Conservation (phyloP, 2,797 vertebrate species). For the Pelodytes ibericus region DNA sequence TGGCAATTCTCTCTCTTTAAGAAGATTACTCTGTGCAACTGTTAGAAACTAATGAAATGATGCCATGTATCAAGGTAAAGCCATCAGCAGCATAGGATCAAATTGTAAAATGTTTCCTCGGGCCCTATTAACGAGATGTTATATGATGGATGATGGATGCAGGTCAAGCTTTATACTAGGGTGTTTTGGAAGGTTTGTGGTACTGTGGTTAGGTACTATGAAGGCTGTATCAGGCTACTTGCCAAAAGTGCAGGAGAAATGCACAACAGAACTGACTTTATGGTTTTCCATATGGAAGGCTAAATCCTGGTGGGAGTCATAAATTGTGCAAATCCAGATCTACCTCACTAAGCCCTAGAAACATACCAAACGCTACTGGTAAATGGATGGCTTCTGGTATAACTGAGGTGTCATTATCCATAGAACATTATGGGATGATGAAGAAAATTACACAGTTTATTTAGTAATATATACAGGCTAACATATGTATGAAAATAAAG, state of each 20-base stretch:
- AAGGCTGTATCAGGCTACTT: conserved; percentile 50
- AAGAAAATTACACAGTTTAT: neutral
- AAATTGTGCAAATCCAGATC: conserved; percentile 31
- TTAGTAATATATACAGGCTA: neutral
- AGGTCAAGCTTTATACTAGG: conserved; percentile 48
- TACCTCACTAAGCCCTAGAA: conserved; percentile 11
- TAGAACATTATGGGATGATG: neutral
- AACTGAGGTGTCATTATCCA: neutral
- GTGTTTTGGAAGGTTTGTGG: conserved; percentile 53
- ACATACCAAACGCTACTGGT: conserved; percentile 2
- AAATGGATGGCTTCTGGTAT: neutral
- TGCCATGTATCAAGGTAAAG: conserved; percentile 52
- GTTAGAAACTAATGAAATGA: conserved; percentile 51
- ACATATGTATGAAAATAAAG: neutral
- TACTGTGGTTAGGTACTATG: conserved; percentile 48
- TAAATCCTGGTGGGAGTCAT: conserved; percentile 41
- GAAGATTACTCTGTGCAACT: conserved; percentile 54
- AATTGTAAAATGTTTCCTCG: conserved; percentile 54
- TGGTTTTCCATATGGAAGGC: conserved; percentile 48
- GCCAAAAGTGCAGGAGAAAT: conserved; percentile 43
- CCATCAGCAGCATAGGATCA: conserved; percentile 47
- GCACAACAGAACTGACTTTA: conserved; percentile 49
- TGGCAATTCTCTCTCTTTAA: conserved; percentile 46
- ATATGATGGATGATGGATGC: conserved; percentile 55
- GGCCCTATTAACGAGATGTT: conserved; percentile 53